Evolutionary conservation across 92 coral and sea anemone species (phyloP).

Genomic region (Actinostola sp.): DNA sequence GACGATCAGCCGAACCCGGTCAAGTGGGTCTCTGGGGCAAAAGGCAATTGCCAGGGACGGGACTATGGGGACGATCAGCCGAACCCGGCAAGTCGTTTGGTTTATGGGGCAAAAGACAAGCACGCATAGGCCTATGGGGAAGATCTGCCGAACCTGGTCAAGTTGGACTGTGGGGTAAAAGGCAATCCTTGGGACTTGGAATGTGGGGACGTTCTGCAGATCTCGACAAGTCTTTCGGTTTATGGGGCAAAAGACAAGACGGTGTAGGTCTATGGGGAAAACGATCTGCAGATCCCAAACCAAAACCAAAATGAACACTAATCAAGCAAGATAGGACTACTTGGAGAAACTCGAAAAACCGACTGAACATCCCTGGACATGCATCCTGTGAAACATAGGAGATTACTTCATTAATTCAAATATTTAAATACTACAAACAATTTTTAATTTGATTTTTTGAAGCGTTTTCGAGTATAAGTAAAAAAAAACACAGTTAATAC

Average conservation of each 20-base stretch:
- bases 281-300: neutral
- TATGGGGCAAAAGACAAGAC: conserved; percentile 4
- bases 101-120: conserved; percentile 5
- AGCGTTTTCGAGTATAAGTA: no score
- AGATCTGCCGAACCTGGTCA: neutral
- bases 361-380: no score
- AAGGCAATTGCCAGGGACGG: neutral
- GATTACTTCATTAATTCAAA: no score
- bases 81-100: neutral
- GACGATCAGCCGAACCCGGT: neutral
- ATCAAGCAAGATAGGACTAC: no score
- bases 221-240: neutral
- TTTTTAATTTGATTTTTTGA: no score
- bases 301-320: no score
- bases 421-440: no score
- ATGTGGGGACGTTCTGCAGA: conserved; percentile 24
- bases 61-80: conserved; percentile 29
- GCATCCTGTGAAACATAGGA: no score
- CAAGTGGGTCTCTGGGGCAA: conserved; percentile 24
- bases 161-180: conserved; percentile 25
- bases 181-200: conserved; percentile 1
- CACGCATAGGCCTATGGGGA: conserved; percentile 20
- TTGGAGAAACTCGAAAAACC: no score
- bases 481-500: no score
- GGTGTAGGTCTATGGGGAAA: no score